These are phyloP conservation scores for Drosophila teissieri DNA, from an alignment of 1,140 invertebrate genomes.

Conservation along the genomic window DNA sequence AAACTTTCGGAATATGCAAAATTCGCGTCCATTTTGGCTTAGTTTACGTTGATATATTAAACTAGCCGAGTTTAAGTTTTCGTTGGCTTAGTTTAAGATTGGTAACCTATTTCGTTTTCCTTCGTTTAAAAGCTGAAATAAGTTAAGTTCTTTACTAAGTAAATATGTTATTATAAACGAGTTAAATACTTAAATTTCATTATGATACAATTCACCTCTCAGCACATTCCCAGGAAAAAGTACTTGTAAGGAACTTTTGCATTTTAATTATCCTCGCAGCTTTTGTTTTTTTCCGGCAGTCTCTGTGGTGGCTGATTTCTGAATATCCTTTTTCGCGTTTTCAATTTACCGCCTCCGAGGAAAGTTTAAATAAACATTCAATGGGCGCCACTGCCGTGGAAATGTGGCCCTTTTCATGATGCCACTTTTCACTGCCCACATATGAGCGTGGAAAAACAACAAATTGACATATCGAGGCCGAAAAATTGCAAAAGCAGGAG, in stretches of 20 bases:
- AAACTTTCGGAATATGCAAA: constrained; percentile 30
- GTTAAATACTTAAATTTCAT: constrained; percentile 51
- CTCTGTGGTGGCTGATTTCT: constrained; percentile 13
- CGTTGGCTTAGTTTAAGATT: too few relatives aligned
- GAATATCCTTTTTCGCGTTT: constrained; percentile 26
- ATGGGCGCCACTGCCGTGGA: constrained; percentile 60
- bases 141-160: too few relatives aligned
- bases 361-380: constrained; percentile 81
- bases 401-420: constrained; percentile 27
- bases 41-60: constrained; percentile 16
- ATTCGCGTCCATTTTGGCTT: constrained; percentile 14
- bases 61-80: constrained; percentile 12
- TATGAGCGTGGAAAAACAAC: constrained; percentile 56
- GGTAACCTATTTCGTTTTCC: too few relatives aligned
- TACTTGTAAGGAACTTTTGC: constrained; percentile 63
- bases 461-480: constrained; percentile 74
- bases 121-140: too few relatives aligned
- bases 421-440: constrained; percentile 20
- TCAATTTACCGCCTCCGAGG: constrained; percentile 58
- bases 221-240: constrained; percentile 48
- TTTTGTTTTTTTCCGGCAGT: constrained; percentile 40
- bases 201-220: constrained; percentile 46
- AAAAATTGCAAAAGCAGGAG: constrained; percentile 56
- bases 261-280: constrained; percentile 56
- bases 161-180: too few relatives aligned